Base-by-base conservation (phyloP, 2,113 vertebrate species). In the Myocastor coypus region DNA sequence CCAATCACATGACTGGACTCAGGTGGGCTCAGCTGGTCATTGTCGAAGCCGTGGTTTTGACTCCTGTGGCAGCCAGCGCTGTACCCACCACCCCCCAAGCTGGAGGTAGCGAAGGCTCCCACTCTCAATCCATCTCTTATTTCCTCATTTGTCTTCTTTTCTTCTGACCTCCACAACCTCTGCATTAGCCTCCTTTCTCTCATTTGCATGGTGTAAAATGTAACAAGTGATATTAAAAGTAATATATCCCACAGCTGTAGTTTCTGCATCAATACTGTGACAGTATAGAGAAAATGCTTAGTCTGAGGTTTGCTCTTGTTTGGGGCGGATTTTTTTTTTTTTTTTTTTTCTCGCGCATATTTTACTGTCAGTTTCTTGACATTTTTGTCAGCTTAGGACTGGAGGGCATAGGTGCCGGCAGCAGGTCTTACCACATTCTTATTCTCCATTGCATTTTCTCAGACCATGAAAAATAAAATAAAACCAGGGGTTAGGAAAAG, bases 361-460 rank as follows among this genome's bases (percentile, higher is more conserved):
- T 99, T 99, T 98, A 98, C 99, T 99, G 99, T 99, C 99, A 99
- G 98, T 98, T 98, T 98, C 98, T 98, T 99, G 99, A 99, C 99
- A 98, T 98, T 99, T 99, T 99, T 99, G 99, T 99, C 99, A 99
- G 99, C 97, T 99, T 98, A 97, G 98, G 98, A 98, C 99, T 98
- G 98, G 98, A 99, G 99, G 99, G 98, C 99, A 99, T 98, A 98
- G 98, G 98, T 99, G 98, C 97, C 89, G 96, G 96, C 97, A 98
- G 98, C 98, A 98, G 99, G 99, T 98, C 98, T 98, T 98, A 97
- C 98, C 98, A 98, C 98, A 98, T 98, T 98, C 98, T 97, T 98
- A 99, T 99, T 99, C 97, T 98, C 98, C 98, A 96, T 98, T 98
- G 98, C 98, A 99, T 99, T 99, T 99, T 98, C 98, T 99, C 98